Conservation (phyloP, 2,888 invertebrate genomes). For the Scaptomyza reducta region DNA sequence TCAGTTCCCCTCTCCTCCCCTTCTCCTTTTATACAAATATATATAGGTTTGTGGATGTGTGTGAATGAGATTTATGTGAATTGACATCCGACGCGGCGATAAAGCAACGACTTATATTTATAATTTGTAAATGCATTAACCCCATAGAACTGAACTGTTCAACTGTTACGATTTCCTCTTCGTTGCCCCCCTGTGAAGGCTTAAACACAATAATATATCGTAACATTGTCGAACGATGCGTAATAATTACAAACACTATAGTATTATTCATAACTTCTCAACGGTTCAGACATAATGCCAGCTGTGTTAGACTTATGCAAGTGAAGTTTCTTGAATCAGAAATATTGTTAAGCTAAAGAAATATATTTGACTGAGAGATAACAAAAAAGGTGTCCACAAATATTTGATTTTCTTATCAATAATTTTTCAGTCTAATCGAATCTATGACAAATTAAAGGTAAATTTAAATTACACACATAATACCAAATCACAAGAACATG, state of each 20-base stretch:
- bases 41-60: slow-evolving; percentile 4
- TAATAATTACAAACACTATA: background rate
- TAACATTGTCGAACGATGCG: background rate
- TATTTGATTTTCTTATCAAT: too few relatives aligned
- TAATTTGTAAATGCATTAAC: slow-evolving; percentile 3
- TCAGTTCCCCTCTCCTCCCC: background rate
- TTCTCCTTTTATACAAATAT: background rate
- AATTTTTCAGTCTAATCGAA: background rate
- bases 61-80: slow-evolving; percentile 54
- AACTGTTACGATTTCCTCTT: background rate
- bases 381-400: too few relatives aligned
- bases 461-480: background rate
- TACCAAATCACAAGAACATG: background rate
- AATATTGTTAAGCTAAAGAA: too few relatives aligned
- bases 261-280: background rate
- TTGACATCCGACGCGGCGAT: slow-evolving; percentile 34
- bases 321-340: too few relatives aligned
- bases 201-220: background rate
- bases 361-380: too few relatives aligned
- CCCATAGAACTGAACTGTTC: slow-evolving; percentile 4
- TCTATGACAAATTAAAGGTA: background rate
- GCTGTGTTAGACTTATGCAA: too few relatives aligned
- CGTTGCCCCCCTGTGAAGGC: background rate
- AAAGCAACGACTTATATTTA: slow-evolving; percentile 19
- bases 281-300: background rate